Percentiles rank a stretch among this genome's conserved stretches.
phyloP scores from a whole-genome alignment of 1,140 invertebrate genomes.

The Pseudachorutes palmiensis region DNA sequence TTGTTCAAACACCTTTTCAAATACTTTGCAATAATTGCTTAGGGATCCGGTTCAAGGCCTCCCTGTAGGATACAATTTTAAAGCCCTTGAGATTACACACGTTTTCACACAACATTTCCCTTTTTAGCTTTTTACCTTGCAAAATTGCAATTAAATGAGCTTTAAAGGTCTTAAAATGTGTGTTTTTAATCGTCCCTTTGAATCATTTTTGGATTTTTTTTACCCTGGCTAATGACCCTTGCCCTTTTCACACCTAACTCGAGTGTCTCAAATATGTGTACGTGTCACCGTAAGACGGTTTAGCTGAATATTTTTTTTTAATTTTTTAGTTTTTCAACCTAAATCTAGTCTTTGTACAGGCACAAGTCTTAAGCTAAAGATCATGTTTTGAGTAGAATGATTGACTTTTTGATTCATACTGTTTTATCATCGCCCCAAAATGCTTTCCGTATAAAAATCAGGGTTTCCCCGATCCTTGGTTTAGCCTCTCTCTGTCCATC shows the following conservation, averaged over 20 bases:
- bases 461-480: too few species aligned
- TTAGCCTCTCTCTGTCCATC: not conserved
- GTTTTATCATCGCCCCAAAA: not conserved
- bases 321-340: not conserved
- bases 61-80: conserved; percentile 4
- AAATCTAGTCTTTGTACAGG: conserved; percentile 9
- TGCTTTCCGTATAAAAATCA: not conserved
- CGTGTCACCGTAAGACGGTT: too few species aligned
- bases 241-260: too few species aligned
- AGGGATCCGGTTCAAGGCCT: not conserved
- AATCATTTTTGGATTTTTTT: not conserved
- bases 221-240: too few species aligned
- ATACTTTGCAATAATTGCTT: conserved; percentile 5
- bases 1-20: too few species aligned
- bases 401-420: conserved; percentile 14
- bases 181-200: too few species aligned
- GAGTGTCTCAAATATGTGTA: too few species aligned
- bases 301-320: not conserved
- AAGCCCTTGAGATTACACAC: conserved; percentile 3
- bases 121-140: too few species aligned
- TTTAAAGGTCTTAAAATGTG: too few species aligned
- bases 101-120: too few species aligned
- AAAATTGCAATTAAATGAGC: too few species aligned
- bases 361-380: conserved; percentile 12
- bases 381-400: conserved; percentile 14